Percentiles rank a stretch among this genome's conserved stretches.
Conservation (phyloP, 37 sponge, comb jelly and placozoan genomes). For the Oopsacas minuta region DNA sequence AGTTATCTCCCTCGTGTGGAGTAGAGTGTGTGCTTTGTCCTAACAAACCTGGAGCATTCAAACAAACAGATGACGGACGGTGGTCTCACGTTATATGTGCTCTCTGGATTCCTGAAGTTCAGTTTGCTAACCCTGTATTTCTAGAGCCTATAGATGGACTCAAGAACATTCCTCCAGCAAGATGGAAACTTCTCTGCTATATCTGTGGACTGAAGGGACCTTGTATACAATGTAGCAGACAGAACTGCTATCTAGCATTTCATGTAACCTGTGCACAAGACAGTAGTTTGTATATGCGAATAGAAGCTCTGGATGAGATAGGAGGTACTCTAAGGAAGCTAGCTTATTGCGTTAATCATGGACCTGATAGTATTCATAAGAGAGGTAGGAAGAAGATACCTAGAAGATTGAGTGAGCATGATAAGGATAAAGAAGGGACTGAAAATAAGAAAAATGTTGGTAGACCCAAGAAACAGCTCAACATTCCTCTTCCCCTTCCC, state of each 20-base stretch:
- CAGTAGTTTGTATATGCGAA: slow-evolving; percentile 79
- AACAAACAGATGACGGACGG: slow-evolving; percentile 75
- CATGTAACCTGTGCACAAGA: slow-evolving; percentile 99
- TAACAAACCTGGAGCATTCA: slow-evolving; percentile 91
- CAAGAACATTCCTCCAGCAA: slow-evolving; percentile 80
- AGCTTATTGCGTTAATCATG: slow-evolving; percentile 82
- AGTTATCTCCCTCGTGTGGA: slow-evolving; percentile 80
- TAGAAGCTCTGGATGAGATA: slow-evolving; percentile 37
- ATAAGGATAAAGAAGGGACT: slow-evolving; percentile 20
- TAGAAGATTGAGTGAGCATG: neutral
- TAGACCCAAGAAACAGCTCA: neutral
- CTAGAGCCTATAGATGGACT: slow-evolving; percentile 94
- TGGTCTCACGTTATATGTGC: slow-evolving; percentile 98
- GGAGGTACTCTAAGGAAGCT: slow-evolving; percentile 60
- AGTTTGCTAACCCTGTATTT: slow-evolving; percentile 93
- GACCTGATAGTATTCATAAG: slow-evolving; percentile 42
- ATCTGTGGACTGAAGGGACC: slow-evolving; percentile 83
- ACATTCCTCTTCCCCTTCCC: neutral
- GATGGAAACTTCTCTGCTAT: slow-evolving; percentile 93
- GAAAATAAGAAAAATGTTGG: neutral
- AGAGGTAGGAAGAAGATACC: slow-evolving; percentile 20
- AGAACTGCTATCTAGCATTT: slow-evolving; percentile 93
- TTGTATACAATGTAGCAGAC: slow-evolving; percentile 90
- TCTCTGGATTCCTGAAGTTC: slow-evolving; percentile 97
- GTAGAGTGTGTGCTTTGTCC: slow-evolving; percentile 97